phyloP scores from a whole-genome alignment of 1,140 invertebrate genomes.

The Leptopilina clavipes region DNA sequence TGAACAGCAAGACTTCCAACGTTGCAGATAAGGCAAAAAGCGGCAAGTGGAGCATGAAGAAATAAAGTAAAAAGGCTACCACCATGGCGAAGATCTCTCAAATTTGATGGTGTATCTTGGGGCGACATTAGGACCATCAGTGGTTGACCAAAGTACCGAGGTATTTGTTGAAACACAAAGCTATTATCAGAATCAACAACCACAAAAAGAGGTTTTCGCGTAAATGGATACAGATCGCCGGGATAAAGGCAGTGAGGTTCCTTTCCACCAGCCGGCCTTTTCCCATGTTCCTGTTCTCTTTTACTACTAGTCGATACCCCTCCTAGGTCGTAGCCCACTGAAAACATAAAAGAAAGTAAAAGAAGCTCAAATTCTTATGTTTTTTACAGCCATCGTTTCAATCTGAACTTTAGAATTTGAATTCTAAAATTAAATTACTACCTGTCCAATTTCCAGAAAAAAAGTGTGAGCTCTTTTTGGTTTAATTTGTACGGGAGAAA shows the following conservation, averaged over 20 bases:
- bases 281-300: conserved; percentile 82
- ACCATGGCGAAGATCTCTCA: conserved; percentile 92
- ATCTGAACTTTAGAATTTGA: too few species aligned
- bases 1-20: conserved; percentile 89
- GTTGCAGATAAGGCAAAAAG: conserved; percentile 94
- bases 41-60: conserved; percentile 94
- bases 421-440: too few species aligned
- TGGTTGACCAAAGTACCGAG: conserved; percentile 95
- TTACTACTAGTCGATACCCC: conserved; percentile 92
- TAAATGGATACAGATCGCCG: conserved; percentile 94
- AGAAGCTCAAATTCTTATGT: conserved; percentile 1
- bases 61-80: conserved; percentile 96
- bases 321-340: conserved; percentile 94
- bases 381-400: too few species aligned
- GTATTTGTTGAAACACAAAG: conserved; percentile 94
- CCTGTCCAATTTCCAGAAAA: too few species aligned
- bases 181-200: conserved; percentile 97
- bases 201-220: conserved; percentile 92
- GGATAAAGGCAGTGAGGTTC: conserved; percentile 93
- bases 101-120: conserved; percentile 88
- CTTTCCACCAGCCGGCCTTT: conserved; percentile 81
- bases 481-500: too few species aligned
- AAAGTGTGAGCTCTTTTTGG: too few species aligned
- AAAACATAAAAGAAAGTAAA: conserved; percentile 9
- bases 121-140: conserved; percentile 95